Conservation (phyloP, 2,797 vertebrate species). For the Cynodonichthys magdalenae region DNA sequence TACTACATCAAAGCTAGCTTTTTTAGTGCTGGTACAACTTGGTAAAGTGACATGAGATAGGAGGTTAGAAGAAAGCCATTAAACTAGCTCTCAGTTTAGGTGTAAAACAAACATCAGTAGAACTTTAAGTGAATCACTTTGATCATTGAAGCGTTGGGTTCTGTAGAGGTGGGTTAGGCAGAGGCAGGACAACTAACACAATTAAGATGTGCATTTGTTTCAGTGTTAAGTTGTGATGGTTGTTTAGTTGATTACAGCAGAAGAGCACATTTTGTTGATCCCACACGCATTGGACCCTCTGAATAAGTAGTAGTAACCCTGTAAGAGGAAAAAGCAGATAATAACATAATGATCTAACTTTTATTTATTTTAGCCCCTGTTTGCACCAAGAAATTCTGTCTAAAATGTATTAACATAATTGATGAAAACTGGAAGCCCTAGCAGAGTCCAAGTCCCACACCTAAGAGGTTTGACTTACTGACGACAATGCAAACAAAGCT, state of each 20-base stretch:
- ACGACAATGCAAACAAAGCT: too few species aligned
- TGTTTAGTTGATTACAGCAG: constrained; percentile 84
- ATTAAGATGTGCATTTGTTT: background rate
- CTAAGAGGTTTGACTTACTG: too few species aligned
- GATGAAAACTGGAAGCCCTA: too few species aligned
- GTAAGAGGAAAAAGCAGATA: constrained; percentile 13
- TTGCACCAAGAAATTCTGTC: background rate
- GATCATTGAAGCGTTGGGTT: constrained; percentile 13
- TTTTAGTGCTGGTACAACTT: constrained; percentile 29
- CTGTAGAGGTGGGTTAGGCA: background rate
- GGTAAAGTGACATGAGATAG: constrained; percentile 7
- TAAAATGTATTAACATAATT: too few species aligned
- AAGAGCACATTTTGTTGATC: constrained; percentile 90
- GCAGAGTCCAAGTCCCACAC: too few species aligned
- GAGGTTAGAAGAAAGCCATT: constrained; percentile 24
- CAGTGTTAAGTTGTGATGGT: background rate
- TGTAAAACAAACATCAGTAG: constrained; percentile 22
- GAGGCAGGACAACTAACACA: background rate
- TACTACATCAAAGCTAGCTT: constrained; percentile 20
- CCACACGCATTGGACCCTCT: constrained; percentile 87
- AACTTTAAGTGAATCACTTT: constrained; percentile 14
- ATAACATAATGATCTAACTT: background rate
- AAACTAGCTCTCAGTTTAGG: constrained; percentile 10
- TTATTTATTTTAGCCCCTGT: background rate
- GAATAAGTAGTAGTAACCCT: constrained; percentile 93